These are phyloP conservation scores for Netelia virgata DNA, from an alignment of 2,888 invertebrate genomes.

Conservation along the genomic window DNA sequence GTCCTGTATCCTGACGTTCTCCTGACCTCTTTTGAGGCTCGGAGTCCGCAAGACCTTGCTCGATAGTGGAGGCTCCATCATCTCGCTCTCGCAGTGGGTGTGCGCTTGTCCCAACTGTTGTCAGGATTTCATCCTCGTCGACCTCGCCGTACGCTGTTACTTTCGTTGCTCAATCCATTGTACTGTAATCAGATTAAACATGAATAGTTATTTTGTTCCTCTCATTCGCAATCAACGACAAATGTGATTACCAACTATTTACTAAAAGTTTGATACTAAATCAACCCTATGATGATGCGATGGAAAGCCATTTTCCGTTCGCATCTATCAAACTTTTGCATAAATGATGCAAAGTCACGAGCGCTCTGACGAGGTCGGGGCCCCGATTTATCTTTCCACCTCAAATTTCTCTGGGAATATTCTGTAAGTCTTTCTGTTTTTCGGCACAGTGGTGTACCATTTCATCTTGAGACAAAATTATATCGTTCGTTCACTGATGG, in stretches of 20 bases:
- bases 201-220: not conserved
- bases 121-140: slow-evolving; percentile 79
- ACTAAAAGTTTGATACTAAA: too few species aligned
- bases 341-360: too few species aligned
- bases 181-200: slow-evolving; percentile 56
- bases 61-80: slow-evolving; percentile 85
- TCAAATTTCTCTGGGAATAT: too few species aligned
- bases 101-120: slow-evolving; percentile 68
- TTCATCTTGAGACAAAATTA: too few species aligned
- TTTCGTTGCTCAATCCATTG: slow-evolving; percentile 68
- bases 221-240: slow-evolving; percentile 8
- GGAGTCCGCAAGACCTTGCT: slow-evolving; percentile 91
- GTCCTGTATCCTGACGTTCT: slow-evolving; percentile 91
- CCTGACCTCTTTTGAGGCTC: slow-evolving; percentile 91
- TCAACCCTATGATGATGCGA: too few species aligned
- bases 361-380: too few species aligned
- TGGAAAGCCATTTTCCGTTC: too few species aligned
- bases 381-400: too few species aligned
- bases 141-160: slow-evolving; percentile 55
- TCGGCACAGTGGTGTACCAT: too few species aligned
- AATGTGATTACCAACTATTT: not conserved
- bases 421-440: too few species aligned
- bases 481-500: too few species aligned
- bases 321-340: too few species aligned
- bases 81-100: slow-evolving; percentile 59